These are phyloP conservation scores for Hystrix cristata DNA, from an alignment of 2,113 vertebrate genomes.

Conservation along the genomic window DNA sequence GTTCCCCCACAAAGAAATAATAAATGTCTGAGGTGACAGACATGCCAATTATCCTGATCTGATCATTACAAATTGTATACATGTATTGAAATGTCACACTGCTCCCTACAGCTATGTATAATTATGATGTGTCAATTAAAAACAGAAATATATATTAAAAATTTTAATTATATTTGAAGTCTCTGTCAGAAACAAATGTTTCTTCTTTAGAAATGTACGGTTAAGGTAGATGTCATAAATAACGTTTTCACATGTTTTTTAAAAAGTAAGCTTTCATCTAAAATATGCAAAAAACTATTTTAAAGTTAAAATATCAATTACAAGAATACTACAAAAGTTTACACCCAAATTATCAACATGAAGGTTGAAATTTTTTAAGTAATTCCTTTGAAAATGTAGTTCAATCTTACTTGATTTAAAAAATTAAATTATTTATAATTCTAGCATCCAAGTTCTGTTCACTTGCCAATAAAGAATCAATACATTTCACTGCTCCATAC, in stretches of 20 bases:
- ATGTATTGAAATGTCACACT: not conserved
- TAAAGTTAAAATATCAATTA: not conserved
- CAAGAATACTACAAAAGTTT: not conserved
- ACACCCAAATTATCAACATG: not conserved
- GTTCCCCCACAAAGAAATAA: not conserved
- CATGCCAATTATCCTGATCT: not conserved
- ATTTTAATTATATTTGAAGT: not conserved
- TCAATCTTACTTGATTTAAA: not conserved
- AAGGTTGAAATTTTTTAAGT: not conserved
- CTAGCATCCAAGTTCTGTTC: not conserved
- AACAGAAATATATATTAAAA: not conserved
- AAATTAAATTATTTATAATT: not conserved
- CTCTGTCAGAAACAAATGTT: not conserved
- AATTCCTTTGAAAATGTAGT: not conserved
- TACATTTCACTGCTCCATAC: not conserved
- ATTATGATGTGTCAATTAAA: not conserved
- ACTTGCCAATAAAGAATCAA: not conserved
- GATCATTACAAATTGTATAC: not conserved
- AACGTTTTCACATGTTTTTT: not conserved
- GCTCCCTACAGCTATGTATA: not conserved
- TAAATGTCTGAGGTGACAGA: not conserved
- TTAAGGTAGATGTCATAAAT: not conserved
- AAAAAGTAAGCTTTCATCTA: not conserved
- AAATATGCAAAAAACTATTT: not conserved
- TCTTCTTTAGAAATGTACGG: not conserved